Base-by-base conservation (phyloP, 2,888 invertebrate species). In the Leptopilina myrica region DNA sequence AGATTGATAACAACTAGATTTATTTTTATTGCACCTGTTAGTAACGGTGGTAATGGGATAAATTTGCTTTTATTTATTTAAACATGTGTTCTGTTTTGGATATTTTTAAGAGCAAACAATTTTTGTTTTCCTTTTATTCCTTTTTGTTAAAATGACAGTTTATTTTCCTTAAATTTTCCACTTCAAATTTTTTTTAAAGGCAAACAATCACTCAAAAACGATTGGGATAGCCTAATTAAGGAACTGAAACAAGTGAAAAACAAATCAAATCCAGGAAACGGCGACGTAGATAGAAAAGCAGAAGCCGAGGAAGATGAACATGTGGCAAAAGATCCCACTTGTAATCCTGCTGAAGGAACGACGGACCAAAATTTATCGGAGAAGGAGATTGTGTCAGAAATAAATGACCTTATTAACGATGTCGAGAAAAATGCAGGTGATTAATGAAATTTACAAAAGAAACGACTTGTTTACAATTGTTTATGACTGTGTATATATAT, bases 61-160 rank as follows among this genome's bases (percentile, higher is more conserved):
- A 26, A 67, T 78, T 64, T 12, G 78, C 26, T 78, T 43, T 15
- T 12, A 26, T 6, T 64, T 33, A 53, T 64, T 14, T 5, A 7
- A 64, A n/a, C 62, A 59, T 78, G 73, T 78, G 49, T 78, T 73
- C 78, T 46, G 64, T 15, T 33, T 62, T 15, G 26, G 26, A 62
- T 64, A 64, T n/a, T 11, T 46, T 53, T 12, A 12, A 56, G 64
- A 78, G 69, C 59, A 64, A 11, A 11, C 14, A 20, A 9, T 26
- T 49, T 4, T 43, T 53, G 20, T 53, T 12, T 46, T 6, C 5
- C 49, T n/a, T n/a, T n/a, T n/a, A n/a, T n/a, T n/a, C n/a, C n/a
- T 9, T 5, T 69, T 5, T 12, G 11, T 11, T 56, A 0, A 56
- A 56, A 56, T 56, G 11, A 56, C 15, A 1, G 59, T 59, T 14